These are phyloP conservation scores for Zaprionus bogoriensis DNA, from an alignment of 2,888 invertebrate species.

Conservation along the genomic window DNA sequence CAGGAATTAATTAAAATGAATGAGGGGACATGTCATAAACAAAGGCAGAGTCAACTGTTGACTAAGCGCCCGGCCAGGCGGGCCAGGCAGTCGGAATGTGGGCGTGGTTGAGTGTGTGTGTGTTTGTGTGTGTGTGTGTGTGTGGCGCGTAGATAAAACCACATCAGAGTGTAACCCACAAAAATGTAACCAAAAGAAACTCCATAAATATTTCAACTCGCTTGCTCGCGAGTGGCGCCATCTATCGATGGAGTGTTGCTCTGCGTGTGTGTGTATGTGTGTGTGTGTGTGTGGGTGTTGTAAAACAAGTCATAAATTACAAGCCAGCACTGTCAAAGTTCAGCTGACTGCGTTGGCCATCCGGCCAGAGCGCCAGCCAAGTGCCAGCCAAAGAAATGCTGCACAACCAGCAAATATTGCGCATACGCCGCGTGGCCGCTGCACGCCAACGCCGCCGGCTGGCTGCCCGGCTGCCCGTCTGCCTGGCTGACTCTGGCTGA, in stretches of 20 bases:
- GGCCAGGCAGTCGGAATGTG: not conserved
- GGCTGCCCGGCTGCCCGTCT: too few relatives aligned
- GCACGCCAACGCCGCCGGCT: conserved; percentile 30
- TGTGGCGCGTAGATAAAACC: conserved; percentile 63
- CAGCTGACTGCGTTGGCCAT: conserved; percentile 68
- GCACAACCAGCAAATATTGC: conserved; percentile 78
- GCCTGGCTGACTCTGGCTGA: too few relatives aligned
- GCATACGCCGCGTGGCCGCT: conserved; percentile 69
- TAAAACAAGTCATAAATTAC: conserved; percentile 78
- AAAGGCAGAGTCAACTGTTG: conserved; percentile 74
- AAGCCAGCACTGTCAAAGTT: conserved; percentile 71
- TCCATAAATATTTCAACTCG: conserved; percentile 75
- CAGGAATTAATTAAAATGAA: conserved; percentile 78
- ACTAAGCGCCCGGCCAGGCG: conserved; percentile 60
- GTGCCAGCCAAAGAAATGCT: conserved; percentile 76
- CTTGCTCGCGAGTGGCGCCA: conserved; percentile 74
- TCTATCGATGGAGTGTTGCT: conserved; percentile 66
- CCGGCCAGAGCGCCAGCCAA: conserved; percentile 57
- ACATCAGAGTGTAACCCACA: conserved; percentile 63
- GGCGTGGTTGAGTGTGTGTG: not conserved
- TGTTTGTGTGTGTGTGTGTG: too few relatives aligned
- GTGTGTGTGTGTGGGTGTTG: conserved; percentile 52
- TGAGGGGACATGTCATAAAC: conserved; percentile 79
- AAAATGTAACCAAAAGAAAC: conserved; percentile 76
- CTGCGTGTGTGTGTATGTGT: conserved; percentile 4